These are phyloP conservation scores for Xestia rhomboidea DNA, from an alignment of 2,888 invertebrate species.

Conservation along the genomic window DNA sequence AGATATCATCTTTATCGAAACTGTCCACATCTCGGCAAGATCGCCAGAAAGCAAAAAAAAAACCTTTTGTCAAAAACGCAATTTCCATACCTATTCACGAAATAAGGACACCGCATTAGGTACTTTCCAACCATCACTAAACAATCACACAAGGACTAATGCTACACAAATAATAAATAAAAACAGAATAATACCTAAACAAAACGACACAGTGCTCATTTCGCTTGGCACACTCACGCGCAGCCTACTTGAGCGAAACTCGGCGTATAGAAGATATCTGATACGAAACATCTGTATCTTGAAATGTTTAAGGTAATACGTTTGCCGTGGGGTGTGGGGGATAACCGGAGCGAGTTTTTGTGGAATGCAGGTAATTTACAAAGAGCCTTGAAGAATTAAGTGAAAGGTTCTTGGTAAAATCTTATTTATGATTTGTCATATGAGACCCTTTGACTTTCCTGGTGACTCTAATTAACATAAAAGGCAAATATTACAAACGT, in stretches of 20 bases:
- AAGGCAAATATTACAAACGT: not conserved
- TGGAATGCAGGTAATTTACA: not conserved
- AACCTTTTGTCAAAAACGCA: not conserved
- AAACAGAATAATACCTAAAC: slow-evolving; percentile 63
- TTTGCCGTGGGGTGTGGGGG: slow-evolving; percentile 49
- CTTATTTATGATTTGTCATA: not conserved
- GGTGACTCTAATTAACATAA: not conserved
- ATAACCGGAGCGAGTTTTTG: slow-evolving; percentile 28
- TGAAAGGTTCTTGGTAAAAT: not conserved
- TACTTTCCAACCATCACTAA: slow-evolving; percentile 32
- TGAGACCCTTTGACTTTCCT: not conserved
- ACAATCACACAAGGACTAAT: not conserved
- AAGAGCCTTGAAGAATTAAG: not conserved
- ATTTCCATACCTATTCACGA: not conserved
- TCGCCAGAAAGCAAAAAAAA: not conserved
- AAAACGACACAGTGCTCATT: slow-evolving; percentile 66
- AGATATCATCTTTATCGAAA: not conserved
- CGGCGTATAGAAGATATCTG: slow-evolving; percentile 61
- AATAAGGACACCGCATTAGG: not conserved
- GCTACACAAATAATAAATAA: slow-evolving; percentile 11
- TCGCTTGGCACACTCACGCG: slow-evolving; percentile 29
- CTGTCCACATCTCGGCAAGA: not conserved
- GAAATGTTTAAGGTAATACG: slow-evolving; percentile 69
- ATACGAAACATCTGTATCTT: slow-evolving; percentile 68
- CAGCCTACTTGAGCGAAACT: slow-evolving; percentile 50